Base-by-base conservation (phyloP, 2,888 invertebrate genomes). In the Drosophila barbarae region DNA sequence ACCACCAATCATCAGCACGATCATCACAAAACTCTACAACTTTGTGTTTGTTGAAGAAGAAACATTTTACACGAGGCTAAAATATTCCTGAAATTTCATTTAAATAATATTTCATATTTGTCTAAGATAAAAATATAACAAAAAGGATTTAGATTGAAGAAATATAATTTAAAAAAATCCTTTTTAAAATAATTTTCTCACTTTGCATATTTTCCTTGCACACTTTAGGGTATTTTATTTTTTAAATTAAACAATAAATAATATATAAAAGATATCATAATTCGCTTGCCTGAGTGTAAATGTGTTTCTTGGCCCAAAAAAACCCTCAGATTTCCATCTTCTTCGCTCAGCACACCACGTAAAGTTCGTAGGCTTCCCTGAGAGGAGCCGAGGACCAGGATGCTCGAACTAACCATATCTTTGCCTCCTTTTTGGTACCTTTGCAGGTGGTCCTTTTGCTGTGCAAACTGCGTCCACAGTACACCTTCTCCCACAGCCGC, bases 391-490 rank as follows among this genome's bases (percentile, higher is more conserved):
- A 12, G 18, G 28, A 15, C 1, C 21, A 4, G n/a, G 28, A 30
- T 21, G 9, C 34, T 18, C 9, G 7, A 23, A 34, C 35, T 71
- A 71, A 66, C 38, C 23, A 9, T 18, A 15, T n/a, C 7, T 7
- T 21, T 23, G 28, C 51, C 34, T 51, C 42, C 10, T 41, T 42
- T 59, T 52, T 69, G 35, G 69, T 56, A 8, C 56, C 34, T 53
- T 73, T 77, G 41, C 64, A 98, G 98, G 98, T 98, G 82, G 97
- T 98, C 54, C 91, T 98, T 86, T 93, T 98, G 90, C 92, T 98
- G 77, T 96, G 97, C 88, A 94, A 96, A 85, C 92, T 98, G 77
- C 93, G 98, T 88, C 96, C 97, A 18, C 98, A 98, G 90, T 96
- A 96, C 90, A 95, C 95, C 66, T 97, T 96, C 90, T 95, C 96